Conservation (phyloP, 2,797 vertebrate species). For the Acanthiza pusilla region DNA sequence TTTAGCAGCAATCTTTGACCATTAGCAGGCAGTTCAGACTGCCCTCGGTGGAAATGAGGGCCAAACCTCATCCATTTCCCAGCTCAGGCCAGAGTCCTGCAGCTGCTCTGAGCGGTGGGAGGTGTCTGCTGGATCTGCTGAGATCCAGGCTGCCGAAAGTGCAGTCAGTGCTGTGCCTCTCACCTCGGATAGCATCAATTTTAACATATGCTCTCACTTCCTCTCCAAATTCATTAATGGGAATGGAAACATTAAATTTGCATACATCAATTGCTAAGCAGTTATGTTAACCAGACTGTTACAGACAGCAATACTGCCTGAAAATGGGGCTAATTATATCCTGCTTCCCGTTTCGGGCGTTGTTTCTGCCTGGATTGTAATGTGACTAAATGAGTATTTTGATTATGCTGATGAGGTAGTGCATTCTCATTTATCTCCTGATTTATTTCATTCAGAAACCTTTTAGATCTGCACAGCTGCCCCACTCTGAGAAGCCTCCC, state of each 20-base stretch:
- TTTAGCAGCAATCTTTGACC: not conserved
- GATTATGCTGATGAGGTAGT: not conserved
- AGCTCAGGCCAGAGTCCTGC: not conserved
- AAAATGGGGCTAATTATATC: not conserved
- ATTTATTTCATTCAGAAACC: not conserved
- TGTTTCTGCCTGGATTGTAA: not conserved
- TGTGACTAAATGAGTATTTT: slow-evolving; percentile 17
- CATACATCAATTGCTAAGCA: not conserved
- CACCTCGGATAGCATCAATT: not conserved
- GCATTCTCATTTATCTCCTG: not conserved
- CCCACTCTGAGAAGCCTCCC: not conserved
- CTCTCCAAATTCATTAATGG: not conserved
- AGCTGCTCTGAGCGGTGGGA: not conserved
- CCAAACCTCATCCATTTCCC: not conserved
- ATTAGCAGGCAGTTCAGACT: not conserved
- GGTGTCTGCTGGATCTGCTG: not conserved
- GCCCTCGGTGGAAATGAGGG: not conserved
- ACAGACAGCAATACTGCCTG: not conserved
- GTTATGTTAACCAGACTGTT: not conserved
- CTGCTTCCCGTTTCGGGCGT: not conserved
- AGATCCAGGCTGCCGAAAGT: not conserved
- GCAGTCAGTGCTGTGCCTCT: not conserved
- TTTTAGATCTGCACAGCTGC: not conserved
- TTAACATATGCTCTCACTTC: not conserved
- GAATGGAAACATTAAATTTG: not conserved